Evolutionary conservation across 2,888 invertebrate genomes (phyloP), one percentile per base, ranked within the genome.

Genomic region (Herminia tarsipennalis): DNA sequence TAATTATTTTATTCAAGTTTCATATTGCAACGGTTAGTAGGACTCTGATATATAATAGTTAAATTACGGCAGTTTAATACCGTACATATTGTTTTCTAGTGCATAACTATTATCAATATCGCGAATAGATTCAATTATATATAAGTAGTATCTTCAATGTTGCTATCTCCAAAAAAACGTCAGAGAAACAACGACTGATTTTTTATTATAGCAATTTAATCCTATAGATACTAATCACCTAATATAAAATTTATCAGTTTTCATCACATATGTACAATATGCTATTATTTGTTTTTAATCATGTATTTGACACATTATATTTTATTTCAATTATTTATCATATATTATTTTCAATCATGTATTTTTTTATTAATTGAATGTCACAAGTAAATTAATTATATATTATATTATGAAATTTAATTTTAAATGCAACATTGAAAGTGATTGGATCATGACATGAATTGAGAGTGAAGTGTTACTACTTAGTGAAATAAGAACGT

Each of bases 381-480:
- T 80, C 81, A 81, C 81, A 81, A 82, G 80, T 75, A 68, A 68
- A 59, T 57, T 56, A 56, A 51, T 22, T 10, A 18, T 32, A 20
- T 55, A 43, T 64, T 69, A 57, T 59, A 51, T 56, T 35, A 62
- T 63, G 44, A 56, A 64, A 63, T 72, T 65, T 53, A 57, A 63
- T 48, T 61, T 53, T 63, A 55, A 54, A 55, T 50, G 45, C 60
- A 62, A 72, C 54, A 66, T 68, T 69, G 60, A 62, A 62, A 55
- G 61, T 65, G 68, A 71, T 68, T 66, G 57, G 66, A 78, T 76
- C 78, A 82, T 83, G 83, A 83, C 81, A 80, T 76, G 70, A 72
- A 74, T 61, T 73, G 66, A 72, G 70, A 71, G 61, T 71, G 72
- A 75, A 75, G 67, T 64, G 66, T 70, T 73, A 67, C 56, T 58